A percentile compares a stretch with the other conserved stretches of the same genome.
Evolutionary conservation across 2,113 vertebrate genomes (phyloP).

Genomic region (Podilymbus podiceps): DNA sequence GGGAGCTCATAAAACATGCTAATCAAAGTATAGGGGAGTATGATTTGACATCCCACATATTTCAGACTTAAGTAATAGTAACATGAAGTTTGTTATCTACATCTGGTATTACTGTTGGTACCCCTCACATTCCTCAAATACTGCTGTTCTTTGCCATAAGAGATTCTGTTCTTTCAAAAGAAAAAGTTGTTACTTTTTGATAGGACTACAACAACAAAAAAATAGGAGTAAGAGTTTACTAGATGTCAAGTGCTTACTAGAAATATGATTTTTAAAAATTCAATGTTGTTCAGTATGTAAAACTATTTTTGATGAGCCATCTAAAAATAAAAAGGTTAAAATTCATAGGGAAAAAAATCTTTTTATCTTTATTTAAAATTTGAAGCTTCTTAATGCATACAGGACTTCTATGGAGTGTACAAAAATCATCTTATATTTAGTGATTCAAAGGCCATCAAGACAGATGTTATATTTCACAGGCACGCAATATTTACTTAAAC

Average conservation of each 20-base stretch:
- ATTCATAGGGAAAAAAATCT: constrained; percentile 39
- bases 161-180: constrained; percentile 43
- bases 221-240: constrained; percentile 48
- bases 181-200: constrained; percentile 30
- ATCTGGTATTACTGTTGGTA: constrained; percentile 57
- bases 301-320: constrained; percentile 57
- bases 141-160: constrained; percentile 35
- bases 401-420: constrained; percentile 52
- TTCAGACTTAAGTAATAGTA: constrained; percentile 48
- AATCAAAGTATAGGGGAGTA: constrained; percentile 56
- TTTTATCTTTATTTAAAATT: constrained; percentile 65
- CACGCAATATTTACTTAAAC: constrained; percentile 19
- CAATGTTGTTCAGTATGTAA: constrained; percentile 44
- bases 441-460: constrained; percentile 58
- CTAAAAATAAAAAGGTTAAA: constrained; percentile 74
- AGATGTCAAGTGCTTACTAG: constrained; percentile 65
- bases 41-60: constrained; percentile 40
- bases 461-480: constrained; percentile 38
- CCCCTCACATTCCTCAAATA: constrained; percentile 43
- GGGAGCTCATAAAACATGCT: constrained; percentile 55
- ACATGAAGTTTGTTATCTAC: constrained; percentile 56
- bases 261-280: constrained; percentile 68
- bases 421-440: constrained; percentile 49
- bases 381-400: constrained; percentile 37
- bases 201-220: constrained; percentile 67